Percentiles rank a stretch among this genome's conserved stretches.
These are phyloP conservation scores for Drosophila pegasa DNA, from an alignment of 2,888 invertebrate species.

Conservation along the genomic window DNA sequence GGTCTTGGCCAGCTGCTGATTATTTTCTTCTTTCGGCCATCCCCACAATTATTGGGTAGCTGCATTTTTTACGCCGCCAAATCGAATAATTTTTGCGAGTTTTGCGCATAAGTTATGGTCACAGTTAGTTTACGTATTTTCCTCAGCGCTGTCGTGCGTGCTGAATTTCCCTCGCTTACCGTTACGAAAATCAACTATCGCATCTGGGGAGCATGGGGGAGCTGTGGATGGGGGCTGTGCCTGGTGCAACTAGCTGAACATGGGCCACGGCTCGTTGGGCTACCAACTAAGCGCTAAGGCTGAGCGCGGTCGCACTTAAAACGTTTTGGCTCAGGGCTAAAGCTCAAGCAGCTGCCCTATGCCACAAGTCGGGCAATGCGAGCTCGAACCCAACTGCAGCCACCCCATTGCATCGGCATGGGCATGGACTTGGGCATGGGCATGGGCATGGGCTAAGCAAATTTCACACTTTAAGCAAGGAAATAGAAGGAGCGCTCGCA, in stretches of 20 bases:
- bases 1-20: conserved; percentile 32
- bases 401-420: conserved; percentile 22
- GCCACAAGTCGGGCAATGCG: conserved; percentile 8
- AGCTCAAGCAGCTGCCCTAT: conserved; percentile 44
- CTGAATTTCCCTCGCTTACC: conserved; percentile 74
- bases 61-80: conserved; percentile 75
- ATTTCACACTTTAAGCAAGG: conserved; percentile 68
- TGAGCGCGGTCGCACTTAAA: conserved; percentile 26
- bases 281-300: conserved; percentile 64
- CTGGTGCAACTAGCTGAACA: conserved; percentile 12
- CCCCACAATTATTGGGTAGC: conserved; percentile 71
- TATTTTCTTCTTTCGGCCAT: conserved; percentile 34
- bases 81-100: conserved; percentile 70
- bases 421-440: too few relatives aligned
- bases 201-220: background rate
- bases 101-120: conserved; percentile 83
- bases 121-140: conserved; percentile 64
- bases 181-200: conserved; percentile 56
- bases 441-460: conserved; percentile 58
- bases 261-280: conserved; percentile 74
- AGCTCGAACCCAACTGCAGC: conserved; percentile 24
- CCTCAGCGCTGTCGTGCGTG: conserved; percentile 67
- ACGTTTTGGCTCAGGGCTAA: conserved; percentile 20
- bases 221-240: background rate
- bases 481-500: background rate